Conservation (phyloP, 2,113 vertebrate species). For the Chionomys nivalis region DNA sequence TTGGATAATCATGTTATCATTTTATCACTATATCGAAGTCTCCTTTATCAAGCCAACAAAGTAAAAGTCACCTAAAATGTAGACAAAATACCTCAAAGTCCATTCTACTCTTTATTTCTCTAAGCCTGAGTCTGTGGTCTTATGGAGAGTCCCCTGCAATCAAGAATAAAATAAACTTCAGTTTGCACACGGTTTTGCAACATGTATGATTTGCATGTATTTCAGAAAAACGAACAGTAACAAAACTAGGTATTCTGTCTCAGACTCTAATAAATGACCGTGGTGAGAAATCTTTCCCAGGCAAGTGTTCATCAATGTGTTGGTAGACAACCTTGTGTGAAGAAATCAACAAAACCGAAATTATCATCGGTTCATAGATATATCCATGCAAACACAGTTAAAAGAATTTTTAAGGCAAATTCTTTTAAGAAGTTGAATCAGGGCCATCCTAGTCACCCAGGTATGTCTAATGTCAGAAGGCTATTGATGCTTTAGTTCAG, state of each 20-base stretch:
- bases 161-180: neutral
- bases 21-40: neutral
- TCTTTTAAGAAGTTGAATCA: neutral
- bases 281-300: no score
- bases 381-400: neutral
- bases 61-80: neutral
- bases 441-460: neutral
- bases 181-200: neutral
- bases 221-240: neutral
- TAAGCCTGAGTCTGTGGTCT: no score
- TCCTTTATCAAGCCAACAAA: neutral
- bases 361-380: neutral
- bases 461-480: neutral
- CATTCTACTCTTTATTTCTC: neutral
- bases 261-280: neutral
- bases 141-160: neutral
- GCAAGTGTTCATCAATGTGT: neutral
- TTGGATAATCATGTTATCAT: neutral
- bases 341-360: neutral
- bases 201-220: neutral
- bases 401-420: neutral
- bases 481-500: neutral
- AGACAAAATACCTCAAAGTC: neutral
- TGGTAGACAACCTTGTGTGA: neutral
- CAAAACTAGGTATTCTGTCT: no score